phyloP scores from a whole-genome alignment of 2,888 invertebrate species.

The Physocephala rufipes region DNA sequence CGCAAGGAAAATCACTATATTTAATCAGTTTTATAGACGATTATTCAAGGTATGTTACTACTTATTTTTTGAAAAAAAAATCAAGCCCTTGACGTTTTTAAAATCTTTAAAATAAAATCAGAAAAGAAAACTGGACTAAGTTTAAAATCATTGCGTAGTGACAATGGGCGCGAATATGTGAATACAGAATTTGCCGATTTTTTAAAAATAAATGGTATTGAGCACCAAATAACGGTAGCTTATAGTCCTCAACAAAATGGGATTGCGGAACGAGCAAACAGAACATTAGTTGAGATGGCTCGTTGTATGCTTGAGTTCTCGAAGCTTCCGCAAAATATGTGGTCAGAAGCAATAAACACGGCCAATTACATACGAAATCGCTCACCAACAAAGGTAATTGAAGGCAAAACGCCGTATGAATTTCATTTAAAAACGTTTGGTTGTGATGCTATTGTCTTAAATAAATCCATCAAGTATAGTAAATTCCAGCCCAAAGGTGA shows the following conservation, averaged over 20 bases:
- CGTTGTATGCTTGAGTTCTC: slow-evolving; percentile 49
- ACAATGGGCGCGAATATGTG: slow-evolving; percentile 17
- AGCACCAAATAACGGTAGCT: background rate
- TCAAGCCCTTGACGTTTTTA: background rate
- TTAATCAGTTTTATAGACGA: slow-evolving; percentile 7
- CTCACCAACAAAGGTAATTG: slow-evolving; percentile 40
- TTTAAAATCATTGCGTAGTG: slow-evolving; percentile 10
- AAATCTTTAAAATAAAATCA: background rate
- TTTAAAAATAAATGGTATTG: slow-evolving; percentile 21
- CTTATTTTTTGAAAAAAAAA: background rate
- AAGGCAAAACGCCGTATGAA: slow-evolving; percentile 48
- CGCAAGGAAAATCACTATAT: background rate
- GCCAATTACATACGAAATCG: slow-evolving; percentile 43
- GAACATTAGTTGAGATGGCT: slow-evolving; percentile 48
- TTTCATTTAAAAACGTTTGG: slow-evolving; percentile 44
- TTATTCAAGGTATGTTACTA: background rate
- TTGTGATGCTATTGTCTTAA: slow-evolving; percentile 36
- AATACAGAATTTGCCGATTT: slow-evolving; percentile 9
- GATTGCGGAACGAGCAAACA: background rate
- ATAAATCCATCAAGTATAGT: slow-evolving; percentile 31
- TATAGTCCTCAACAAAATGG: background rate
- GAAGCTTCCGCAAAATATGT: slow-evolving; percentile 8
- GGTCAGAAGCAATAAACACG: slow-evolving; percentile 40
- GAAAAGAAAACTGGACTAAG: background rate
- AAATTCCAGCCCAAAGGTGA: slow-evolving; percentile 44